Evolutionary conservation across 2,797 vertebrate species (phyloP).

Genomic region (Molossus molossus): DNA sequence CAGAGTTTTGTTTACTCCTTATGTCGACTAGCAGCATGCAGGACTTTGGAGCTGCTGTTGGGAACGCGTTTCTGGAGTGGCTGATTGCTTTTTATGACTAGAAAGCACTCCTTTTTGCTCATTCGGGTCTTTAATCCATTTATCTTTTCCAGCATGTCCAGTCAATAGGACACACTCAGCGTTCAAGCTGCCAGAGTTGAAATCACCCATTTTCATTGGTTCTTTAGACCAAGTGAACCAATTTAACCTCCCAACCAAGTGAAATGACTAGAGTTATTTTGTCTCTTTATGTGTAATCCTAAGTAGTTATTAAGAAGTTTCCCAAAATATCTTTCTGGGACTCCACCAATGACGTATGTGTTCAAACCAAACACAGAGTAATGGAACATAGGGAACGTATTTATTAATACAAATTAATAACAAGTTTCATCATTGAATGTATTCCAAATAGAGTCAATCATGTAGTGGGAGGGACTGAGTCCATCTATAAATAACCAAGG

Average conservation of each 20-base stretch:
- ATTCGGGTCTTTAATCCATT: constrained; percentile 78
- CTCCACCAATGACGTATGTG: constrained; percentile 54
- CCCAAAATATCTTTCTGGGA: constrained; percentile 78
- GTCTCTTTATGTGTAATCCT: constrained; percentile 77
- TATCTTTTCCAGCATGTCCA: constrained; percentile 84
- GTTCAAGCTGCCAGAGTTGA: constrained; percentile 84
- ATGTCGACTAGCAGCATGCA: constrained; percentile 82
- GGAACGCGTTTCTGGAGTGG: constrained; percentile 82
- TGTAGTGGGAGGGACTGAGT: background rate
- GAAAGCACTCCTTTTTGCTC: constrained; percentile 81
- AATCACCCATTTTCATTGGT: constrained; percentile 80
- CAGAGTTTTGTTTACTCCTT: constrained; percentile 80
- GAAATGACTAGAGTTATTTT: constrained; percentile 66
- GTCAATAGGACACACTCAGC: constrained; percentile 86
- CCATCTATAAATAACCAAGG: background rate
- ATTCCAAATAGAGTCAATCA: constrained; percentile 52
- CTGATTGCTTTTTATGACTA: constrained; percentile 82
- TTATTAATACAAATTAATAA: constrained; percentile 68
- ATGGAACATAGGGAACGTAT: constrained; percentile 77
- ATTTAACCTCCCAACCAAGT: constrained; percentile 73
- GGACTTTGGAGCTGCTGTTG: constrained; percentile 86
- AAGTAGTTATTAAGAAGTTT: constrained; percentile 72
- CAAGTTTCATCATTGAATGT: constrained; percentile 73
- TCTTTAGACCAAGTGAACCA: constrained; percentile 21
- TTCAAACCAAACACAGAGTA: constrained; percentile 74